A percentile compares a stretch with the other conserved stretches of the same genome.
phyloP scores from a whole-genome alignment of 2,113 vertebrate genomes.

The Xiphorhynchus elegans region DNA sequence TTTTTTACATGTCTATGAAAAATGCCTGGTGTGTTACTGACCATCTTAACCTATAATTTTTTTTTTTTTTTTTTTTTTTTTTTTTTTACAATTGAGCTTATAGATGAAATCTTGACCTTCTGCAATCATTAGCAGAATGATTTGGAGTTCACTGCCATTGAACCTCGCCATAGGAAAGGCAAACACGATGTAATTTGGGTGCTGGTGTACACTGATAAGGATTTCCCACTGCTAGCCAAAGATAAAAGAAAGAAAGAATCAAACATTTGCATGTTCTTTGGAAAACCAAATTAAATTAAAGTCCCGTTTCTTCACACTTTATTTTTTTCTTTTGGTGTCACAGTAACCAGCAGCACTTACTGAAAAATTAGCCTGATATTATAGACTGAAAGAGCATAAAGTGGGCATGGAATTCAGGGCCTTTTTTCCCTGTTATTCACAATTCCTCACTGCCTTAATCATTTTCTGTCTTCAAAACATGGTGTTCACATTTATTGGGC shows the following conservation, averaged over 20 bases:
- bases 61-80: background rate
- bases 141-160: background rate
- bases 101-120: background rate
- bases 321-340: background rate
- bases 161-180: background rate
- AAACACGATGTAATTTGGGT: background rate
- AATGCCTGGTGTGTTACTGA: background rate
- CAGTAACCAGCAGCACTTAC: background rate
- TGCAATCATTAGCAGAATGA: background rate
- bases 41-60: background rate
- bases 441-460: background rate
- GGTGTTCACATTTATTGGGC: background rate
- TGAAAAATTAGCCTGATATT: background rate
- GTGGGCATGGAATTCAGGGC: background rate
- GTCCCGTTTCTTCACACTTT: background rate
- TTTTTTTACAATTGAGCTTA: background rate
- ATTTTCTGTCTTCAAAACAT: background rate
- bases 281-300: slow-evolving; percentile 10
- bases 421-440: background rate
- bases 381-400: background rate
- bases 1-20: background rate
- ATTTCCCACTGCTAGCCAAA: background rate
- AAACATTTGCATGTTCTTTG: background rate
- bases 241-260: background rate
- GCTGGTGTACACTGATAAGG: background rate